Evolutionary conservation across 2,113 vertebrate genomes (phyloP).

Genomic region (Silurus meridionalis): DNA sequence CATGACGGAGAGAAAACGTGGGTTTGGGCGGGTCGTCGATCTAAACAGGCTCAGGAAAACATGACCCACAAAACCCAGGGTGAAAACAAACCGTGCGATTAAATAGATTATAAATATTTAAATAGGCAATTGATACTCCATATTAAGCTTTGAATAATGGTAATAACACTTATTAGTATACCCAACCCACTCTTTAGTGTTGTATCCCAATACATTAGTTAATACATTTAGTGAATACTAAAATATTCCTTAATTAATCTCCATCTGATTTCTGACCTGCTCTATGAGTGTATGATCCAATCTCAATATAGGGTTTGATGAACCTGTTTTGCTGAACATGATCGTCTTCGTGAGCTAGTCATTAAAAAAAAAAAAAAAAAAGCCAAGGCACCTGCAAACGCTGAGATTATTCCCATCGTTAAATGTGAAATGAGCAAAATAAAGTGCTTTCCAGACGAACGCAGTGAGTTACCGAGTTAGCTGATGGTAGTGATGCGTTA

Average conservation of each 20-base stretch:
- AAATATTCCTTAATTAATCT: too few relatives aligned
- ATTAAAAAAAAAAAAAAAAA: not conserved
- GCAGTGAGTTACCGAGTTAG: not conserved
- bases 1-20: not conserved
- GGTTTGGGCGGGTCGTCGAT: not conserved
- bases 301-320: not conserved
- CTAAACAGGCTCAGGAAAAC: not conserved
- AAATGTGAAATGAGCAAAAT: conserved; percentile 16
- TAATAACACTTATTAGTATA: too few relatives aligned
- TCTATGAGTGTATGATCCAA: too few relatives aligned
- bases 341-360: not conserved
- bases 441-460: conserved; percentile 28
- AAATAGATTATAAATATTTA: not conserved
- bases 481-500: not conserved
- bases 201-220: too few relatives aligned
- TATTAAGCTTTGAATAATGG: too few relatives aligned
- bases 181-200: too few relatives aligned
- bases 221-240: too few relatives aligned
- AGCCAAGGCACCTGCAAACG: conserved; percentile 15
- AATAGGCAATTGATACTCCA: too few relatives aligned
- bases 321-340: not conserved
- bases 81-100: not conserved
- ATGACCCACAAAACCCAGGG: not conserved
- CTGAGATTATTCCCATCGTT: conserved; percentile 21
- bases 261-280: too few relatives aligned